These are phyloP conservation scores for Beroe forskalii DNA, from an alignment of 37 sponge, comb jelly and placozoan species.

Conservation along the genomic window DNA sequence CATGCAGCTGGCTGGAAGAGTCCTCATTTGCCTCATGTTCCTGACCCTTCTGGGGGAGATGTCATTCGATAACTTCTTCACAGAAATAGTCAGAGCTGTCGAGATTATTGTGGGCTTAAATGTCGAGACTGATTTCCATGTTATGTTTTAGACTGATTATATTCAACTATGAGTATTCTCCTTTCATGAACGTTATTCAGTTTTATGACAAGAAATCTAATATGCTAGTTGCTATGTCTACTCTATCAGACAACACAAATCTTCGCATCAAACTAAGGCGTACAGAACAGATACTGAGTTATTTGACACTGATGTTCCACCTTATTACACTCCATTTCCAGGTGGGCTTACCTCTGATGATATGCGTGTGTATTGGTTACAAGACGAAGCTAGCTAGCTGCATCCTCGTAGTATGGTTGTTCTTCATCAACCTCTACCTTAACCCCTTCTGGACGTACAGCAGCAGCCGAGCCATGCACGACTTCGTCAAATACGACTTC, in stretches of 20 bases:
- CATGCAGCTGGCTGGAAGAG: constrained; percentile 94
- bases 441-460: constrained; percentile 89
- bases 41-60: constrained; percentile 79
- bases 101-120: constrained; percentile 71
- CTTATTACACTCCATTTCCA: too few species aligned
- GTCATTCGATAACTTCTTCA: constrained; percentile 70
- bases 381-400: constrained; percentile 92
- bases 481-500: constrained; percentile 97
- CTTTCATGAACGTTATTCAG: too few species aligned
- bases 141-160: background rate
- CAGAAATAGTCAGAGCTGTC: constrained; percentile 73
- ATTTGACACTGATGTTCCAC: too few species aligned
- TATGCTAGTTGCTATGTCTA: too few species aligned
- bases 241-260: too few species aligned
- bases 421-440: constrained; percentile 75
- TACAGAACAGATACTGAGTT: too few species aligned
- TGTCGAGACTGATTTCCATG: background rate
- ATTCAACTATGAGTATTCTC: too few species aligned
- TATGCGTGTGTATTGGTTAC: constrained; percentile 89
- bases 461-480: constrained; percentile 77
- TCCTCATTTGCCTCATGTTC: constrained; percentile 97
- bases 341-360: constrained; percentile 70
- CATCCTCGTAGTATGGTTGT: constrained; percentile 80
- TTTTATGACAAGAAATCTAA: too few species aligned
- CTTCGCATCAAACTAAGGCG: too few species aligned